phyloP scores from a whole-genome alignment of 1,140 invertebrate species.

The Orchestia grillus region DNA sequence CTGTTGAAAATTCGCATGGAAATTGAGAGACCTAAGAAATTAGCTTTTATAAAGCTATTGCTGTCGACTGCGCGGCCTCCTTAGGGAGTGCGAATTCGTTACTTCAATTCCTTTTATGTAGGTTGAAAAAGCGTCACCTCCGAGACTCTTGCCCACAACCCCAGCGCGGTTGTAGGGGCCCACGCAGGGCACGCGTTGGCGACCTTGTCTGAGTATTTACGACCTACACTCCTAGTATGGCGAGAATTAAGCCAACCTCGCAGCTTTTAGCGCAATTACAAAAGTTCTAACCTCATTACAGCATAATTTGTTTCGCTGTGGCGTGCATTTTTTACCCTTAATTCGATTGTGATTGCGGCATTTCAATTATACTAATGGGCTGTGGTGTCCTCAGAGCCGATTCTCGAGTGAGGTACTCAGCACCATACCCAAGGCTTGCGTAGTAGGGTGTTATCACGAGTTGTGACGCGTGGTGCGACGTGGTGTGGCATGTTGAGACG shows the following conservation, averaged over 20 bases:
- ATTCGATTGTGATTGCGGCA: background rate
- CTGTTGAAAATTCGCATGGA: background rate
- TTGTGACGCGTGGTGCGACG: no score
- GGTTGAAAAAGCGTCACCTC: background rate
- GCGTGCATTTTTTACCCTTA: conserved; percentile 15
- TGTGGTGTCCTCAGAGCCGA: background rate
- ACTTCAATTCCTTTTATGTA: background rate
- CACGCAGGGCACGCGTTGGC: background rate
- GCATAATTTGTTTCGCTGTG: background rate
- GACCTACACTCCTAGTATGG: background rate
- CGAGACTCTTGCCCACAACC: background rate
- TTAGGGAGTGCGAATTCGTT: background rate
- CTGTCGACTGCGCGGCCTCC: background rate
- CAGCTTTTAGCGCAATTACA: background rate
- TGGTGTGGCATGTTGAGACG: no score
- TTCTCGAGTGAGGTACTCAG: background rate
- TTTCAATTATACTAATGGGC: conserved; percentile 16
- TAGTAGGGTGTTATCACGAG: no score
- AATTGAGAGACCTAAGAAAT: background rate
- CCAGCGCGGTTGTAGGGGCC: background rate
- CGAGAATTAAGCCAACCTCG: background rate
- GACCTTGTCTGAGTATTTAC: background rate
- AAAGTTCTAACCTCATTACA: conserved; percentile 12
- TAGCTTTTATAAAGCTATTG: background rate
- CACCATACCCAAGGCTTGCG: no score